phyloP scores from a whole-genome alignment of 2,113 vertebrate species.

The Bos javanicus region DNA sequence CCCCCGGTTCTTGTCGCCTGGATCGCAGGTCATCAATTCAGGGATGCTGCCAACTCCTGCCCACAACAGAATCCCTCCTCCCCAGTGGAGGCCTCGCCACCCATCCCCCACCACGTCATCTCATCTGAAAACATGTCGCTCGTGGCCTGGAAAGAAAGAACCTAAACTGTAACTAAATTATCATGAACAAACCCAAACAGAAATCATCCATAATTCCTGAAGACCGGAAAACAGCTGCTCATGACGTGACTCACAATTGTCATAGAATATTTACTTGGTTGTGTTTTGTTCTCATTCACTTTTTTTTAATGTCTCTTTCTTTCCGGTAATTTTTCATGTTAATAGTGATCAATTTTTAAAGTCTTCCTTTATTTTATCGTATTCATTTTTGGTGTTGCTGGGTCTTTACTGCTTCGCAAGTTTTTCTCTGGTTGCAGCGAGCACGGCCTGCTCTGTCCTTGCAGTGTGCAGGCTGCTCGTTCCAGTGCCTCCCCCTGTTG shows the following conservation, averaged over 20 bases:
- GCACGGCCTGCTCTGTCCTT: no score
- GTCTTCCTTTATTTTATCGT: rapidly evolving
- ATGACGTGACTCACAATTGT: background rate
- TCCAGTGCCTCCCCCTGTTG: background rate
- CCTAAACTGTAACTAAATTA: background rate
- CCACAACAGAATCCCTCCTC: background rate
- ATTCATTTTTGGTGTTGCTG: background rate
- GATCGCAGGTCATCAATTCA: background rate
- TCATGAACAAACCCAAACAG: background rate
- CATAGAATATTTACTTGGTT: rapidly evolving
- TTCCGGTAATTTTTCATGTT: background rate
- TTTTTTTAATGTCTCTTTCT: background rate
- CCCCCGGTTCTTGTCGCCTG: background rate
- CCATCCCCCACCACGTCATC: rapidly evolving
- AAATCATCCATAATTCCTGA: rapidly evolving
- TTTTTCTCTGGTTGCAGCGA: rapidly evolving
- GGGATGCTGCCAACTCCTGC: background rate
- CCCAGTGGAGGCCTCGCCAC: background rate
- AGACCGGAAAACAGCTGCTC: rapidly evolving
- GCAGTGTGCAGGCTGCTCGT: no score
- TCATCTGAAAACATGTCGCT: background rate
- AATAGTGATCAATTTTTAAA: background rate
- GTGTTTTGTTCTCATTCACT: rapidly evolving
- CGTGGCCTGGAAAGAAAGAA: background rate
- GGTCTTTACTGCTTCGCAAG: background rate